Percentiles rank a stretch among this genome's conserved stretches.
Conservation (phyloP, 2,888 invertebrate genomes). For the Julus scanicus region DNA sequence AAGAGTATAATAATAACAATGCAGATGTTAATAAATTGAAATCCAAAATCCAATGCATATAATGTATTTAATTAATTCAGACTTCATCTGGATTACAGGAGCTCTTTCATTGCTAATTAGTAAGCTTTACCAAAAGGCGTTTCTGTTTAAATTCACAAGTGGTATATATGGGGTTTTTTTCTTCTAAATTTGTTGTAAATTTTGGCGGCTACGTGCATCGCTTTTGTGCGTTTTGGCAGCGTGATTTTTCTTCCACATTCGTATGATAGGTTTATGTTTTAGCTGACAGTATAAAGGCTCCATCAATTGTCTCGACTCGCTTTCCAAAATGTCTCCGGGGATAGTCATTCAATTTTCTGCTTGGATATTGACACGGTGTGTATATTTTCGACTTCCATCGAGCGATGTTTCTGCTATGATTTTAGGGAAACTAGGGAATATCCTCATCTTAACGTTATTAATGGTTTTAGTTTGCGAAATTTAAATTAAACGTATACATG, state of each 20-base stretch:
- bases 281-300: conserved; percentile 39
- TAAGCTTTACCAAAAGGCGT: not conserved
- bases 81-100: no score
- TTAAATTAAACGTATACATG: conserved; percentile 50
- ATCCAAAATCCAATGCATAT: no score
- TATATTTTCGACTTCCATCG: conserved; percentile 49
- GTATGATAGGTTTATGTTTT: conserved; percentile 47
- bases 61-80: no score
- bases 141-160: not conserved
- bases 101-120: not conserved
- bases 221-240: not conserved
- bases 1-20: no score
- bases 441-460: conserved; percentile 51
- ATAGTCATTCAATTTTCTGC: conserved; percentile 51
- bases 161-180: not conserved
- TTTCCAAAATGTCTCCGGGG: conserved; percentile 46
- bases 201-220: not conserved
- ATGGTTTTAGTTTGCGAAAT: conserved; percentile 51
- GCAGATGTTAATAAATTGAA: no score
- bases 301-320: conserved; percentile 43
- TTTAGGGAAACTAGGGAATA: conserved; percentile 46
- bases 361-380: conserved; percentile 50
- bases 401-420: conserved; percentile 48
- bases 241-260: conserved; percentile 6
- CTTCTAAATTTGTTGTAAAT: not conserved